These are phyloP conservation scores for Burhinus bistriatus DNA, from an alignment of 2,113 vertebrate species.

Conservation along the genomic window DNA sequence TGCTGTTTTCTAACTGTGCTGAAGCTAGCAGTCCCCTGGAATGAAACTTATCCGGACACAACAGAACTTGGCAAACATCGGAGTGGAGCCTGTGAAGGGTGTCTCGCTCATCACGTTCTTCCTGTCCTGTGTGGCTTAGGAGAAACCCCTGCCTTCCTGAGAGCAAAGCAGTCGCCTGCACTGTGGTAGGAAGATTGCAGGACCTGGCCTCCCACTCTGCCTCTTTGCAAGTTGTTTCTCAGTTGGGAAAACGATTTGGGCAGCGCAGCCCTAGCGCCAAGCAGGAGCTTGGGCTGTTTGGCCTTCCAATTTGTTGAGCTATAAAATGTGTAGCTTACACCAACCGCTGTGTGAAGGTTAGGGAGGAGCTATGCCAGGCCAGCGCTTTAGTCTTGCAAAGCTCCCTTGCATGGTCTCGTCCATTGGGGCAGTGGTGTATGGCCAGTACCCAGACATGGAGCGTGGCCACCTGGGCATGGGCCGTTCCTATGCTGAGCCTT, in stretches of 20 bases:
- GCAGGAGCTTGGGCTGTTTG: neutral
- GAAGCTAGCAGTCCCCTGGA: slow-evolving; percentile 2
- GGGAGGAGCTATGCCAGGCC: neutral
- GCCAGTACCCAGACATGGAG: neutral
- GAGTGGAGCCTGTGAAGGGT: neutral
- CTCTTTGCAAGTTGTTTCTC: neutral
- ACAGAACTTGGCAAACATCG: neutral
- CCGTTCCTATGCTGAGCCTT: neutral
- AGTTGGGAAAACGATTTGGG: neutral
- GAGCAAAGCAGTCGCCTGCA: neutral
- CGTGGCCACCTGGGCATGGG: too few species aligned
- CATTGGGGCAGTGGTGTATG: accelerated
- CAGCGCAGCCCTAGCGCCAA: neutral
- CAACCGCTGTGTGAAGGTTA: neutral
- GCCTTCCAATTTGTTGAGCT: neutral
- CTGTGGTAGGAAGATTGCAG: neutral
- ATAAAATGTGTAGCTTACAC: neutral
- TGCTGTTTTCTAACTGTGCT: neutral
- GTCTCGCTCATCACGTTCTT: neutral
- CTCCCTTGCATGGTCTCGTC: neutral
- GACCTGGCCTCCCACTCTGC: neutral
- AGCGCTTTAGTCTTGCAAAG: neutral
- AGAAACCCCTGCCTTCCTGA: neutral
- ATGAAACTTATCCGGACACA: neutral
- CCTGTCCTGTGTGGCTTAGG: neutral